Conservation (phyloP, 2,797 vertebrate species). For the Crypturellus tataupa region DNA sequence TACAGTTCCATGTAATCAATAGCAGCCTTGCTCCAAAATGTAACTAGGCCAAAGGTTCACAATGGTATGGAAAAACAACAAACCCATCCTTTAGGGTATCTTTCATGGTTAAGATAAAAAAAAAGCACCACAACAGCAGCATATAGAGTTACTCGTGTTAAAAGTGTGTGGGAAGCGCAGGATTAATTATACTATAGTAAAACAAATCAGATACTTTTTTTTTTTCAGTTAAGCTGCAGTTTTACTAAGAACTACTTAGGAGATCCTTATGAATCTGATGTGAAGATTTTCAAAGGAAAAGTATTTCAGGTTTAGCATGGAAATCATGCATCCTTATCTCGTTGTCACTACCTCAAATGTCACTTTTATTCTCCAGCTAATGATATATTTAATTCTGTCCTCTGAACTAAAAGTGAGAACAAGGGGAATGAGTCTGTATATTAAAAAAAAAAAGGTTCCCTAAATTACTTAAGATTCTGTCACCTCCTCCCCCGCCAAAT, state of each 20-base stretch:
- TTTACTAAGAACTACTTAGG: background rate
- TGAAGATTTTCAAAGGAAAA: background rate
- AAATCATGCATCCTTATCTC: background rate
- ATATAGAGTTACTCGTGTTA: background rate
- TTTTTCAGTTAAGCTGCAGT: background rate
- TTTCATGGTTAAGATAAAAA: constrained; percentile 7
- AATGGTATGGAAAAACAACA: background rate
- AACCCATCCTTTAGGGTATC: background rate
- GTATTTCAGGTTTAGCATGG: background rate
- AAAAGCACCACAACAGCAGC: background rate
- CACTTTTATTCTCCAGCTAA: background rate
- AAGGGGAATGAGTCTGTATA: background rate
- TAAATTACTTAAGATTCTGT: background rate
- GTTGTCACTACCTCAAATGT: background rate
- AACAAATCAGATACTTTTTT: constrained; percentile 4
- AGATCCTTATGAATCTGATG: background rate
- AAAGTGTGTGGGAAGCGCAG: background rate
- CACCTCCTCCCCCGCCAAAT: background rate
- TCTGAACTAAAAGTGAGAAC: background rate
- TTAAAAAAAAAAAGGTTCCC: background rate
- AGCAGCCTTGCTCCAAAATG: constrained; percentile 15
- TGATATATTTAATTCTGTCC: background rate
- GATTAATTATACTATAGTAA: constrained; percentile 11
- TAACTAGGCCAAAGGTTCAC: constrained; percentile 50
- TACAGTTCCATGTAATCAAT: constrained; percentile 24